A percentile compares a stretch with the other conserved stretches of the same genome.
phyloP scores from a whole-genome alignment of 2,797 vertebrate species.

The Peromyscus melanophrys region DNA sequence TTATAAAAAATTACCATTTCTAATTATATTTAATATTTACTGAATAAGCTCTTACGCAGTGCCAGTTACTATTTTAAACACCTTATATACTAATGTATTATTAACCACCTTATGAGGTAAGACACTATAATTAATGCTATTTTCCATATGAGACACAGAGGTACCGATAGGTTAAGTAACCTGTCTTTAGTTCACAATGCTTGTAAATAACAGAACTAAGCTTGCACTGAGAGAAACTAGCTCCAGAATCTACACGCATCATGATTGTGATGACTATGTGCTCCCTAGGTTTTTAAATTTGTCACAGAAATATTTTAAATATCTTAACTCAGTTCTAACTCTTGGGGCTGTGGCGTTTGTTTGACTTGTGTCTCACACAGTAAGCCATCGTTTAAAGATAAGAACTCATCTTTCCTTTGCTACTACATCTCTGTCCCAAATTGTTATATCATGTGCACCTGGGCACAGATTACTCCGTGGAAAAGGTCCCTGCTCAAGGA shows the following conservation, averaged over 20 bases:
- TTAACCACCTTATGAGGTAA: neutral
- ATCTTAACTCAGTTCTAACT: neutral
- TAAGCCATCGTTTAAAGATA: neutral
- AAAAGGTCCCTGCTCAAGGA: neutral
- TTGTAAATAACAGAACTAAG: neutral
- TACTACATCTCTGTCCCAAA: neutral
- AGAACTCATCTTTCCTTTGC: neutral
- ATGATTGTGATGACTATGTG: neutral
- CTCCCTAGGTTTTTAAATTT: conserved; percentile 11
- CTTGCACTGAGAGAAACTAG: neutral
- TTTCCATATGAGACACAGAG: neutral
- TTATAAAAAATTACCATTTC: neutral
- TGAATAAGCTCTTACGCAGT: neutral
- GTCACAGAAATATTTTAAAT: neutral
- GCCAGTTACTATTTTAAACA: neutral
- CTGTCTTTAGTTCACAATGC: neutral
- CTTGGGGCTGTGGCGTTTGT: neutral
- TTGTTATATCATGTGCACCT: neutral
- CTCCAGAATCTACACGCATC: neutral
- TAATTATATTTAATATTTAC: conserved; percentile 44
- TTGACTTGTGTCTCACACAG: neutral
- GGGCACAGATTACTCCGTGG: neutral
- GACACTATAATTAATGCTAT: neutral
- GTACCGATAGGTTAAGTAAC: neutral
- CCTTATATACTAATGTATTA: neutral